These are phyloP conservation scores for Neodiprion virginianus DNA, from an alignment of 1,140 invertebrate genomes.

Conservation along the genomic window DNA sequence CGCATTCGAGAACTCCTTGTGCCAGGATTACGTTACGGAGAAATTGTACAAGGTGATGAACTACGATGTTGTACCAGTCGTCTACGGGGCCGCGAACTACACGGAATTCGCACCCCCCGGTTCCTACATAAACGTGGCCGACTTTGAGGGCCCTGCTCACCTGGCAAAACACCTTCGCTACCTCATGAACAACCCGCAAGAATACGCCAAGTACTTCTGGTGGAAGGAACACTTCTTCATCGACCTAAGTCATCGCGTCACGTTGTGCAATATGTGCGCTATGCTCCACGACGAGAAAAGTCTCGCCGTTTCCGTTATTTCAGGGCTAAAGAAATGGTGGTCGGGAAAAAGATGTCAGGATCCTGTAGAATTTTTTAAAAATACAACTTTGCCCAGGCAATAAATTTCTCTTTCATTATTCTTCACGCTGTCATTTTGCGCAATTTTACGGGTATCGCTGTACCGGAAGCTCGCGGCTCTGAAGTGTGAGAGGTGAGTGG, in stretches of 20 bases:
- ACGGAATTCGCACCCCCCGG: constrained; percentile 55
- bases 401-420: background rate
- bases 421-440: too few species aligned
- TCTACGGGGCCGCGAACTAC: constrained; percentile 59
- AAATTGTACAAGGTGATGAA: constrained; percentile 59
- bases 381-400: background rate
- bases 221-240: background rate
- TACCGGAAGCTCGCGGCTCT: background rate
- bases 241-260: background rate
- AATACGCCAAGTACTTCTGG: background rate
- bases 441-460: background rate
- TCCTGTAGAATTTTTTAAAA: background rate
- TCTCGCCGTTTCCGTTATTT: background rate
- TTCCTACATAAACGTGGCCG: constrained; percentile 52
- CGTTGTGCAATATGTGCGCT: background rate
- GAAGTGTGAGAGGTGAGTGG: background rate
- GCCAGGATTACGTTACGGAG: constrained; percentile 66
- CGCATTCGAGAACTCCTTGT: constrained; percentile 68
- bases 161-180: constrained; percentile 45
- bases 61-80: constrained; percentile 52
- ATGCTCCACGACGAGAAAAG: background rate
- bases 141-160: constrained; percentile 42
- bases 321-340: background rate
- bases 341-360: background rate
- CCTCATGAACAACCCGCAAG: background rate